These are phyloP conservation scores for Sparus aurata DNA, from an alignment of 2,797 vertebrate species.

Conservation along the genomic window DNA sequence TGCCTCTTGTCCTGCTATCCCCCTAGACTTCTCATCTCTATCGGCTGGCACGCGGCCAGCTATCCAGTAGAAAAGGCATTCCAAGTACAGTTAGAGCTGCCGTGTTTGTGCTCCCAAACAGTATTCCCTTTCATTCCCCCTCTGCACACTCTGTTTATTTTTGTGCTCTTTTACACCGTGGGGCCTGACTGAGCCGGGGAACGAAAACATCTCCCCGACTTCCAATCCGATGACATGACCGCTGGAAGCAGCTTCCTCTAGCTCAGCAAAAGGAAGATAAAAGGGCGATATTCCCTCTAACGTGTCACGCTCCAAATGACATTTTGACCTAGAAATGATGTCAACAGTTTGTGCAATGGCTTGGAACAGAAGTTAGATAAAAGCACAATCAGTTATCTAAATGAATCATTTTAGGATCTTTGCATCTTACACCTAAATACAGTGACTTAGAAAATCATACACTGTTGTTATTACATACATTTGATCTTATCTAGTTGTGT, in stretches of 20 bases:
- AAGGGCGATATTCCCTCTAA: slow-evolving; percentile 54
- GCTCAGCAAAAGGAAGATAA: slow-evolving; percentile 74
- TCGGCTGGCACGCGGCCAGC: slow-evolving; percentile 76
- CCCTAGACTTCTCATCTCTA: slow-evolving; percentile 48
- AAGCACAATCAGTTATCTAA: not conserved
- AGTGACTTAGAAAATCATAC: not conserved
- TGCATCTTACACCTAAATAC: not conserved
- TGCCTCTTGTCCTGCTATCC: slow-evolving; percentile 46
- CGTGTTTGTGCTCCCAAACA: slow-evolving; percentile 87
- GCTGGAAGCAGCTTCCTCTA: slow-evolving; percentile 77
- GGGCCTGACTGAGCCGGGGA: slow-evolving; percentile 83
- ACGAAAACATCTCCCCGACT: slow-evolving; percentile 82
- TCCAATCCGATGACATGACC: slow-evolving; percentile 82
- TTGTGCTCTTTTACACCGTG: slow-evolving; percentile 86
- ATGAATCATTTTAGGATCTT: slow-evolving; percentile 6
- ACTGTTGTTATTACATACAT: not conserved
- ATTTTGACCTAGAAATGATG: slow-evolving; percentile 13
- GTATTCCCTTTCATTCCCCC: slow-evolving; percentile 88
- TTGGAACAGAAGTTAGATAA: not conserved
- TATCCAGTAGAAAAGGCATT: slow-evolving; percentile 81
- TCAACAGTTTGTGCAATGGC: not conserved
- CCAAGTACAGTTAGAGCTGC: slow-evolving; percentile 79
- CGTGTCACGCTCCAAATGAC: slow-evolving; percentile 20
- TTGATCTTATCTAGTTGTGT: not conserved
- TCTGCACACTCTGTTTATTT: slow-evolving; percentile 85